phyloP scores from a whole-genome alignment of 2,113 vertebrate genomes.

The Ahaetulla prasina region DNA sequence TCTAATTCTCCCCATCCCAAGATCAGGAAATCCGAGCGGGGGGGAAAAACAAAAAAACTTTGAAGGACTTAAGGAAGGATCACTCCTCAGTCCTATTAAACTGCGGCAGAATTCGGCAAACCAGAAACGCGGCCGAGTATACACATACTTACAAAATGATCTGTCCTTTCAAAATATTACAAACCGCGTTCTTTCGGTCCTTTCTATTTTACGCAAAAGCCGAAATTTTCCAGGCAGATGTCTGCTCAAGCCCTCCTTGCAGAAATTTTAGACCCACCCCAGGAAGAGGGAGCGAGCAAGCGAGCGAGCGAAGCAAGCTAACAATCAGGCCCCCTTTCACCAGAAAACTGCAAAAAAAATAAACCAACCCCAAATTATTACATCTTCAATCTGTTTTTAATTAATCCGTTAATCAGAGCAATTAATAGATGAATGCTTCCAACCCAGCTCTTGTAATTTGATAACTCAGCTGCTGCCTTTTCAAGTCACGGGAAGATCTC shows the following conservation, averaged over 20 bases:
- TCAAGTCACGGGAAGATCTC: background rate
- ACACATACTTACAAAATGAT: background rate
- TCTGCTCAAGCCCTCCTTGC: background rate
- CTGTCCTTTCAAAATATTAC: background rate
- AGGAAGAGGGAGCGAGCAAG: background rate
- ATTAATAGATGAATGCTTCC: background rate
- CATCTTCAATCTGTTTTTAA: conserved; percentile 12
- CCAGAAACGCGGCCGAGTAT: background rate
- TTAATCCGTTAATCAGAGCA: conserved; percentile 12
- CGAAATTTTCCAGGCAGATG: no score
- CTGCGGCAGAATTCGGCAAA: background rate
- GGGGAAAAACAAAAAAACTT: background rate
- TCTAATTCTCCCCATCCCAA: background rate
- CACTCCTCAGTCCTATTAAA: background rate
- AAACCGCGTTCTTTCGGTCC: background rate
- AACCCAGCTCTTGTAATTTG: background rate
- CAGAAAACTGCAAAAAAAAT: background rate
- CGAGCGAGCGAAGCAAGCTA: background rate
- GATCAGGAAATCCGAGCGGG: background rate
- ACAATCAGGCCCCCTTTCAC: background rate
- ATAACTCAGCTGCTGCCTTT: background rate
- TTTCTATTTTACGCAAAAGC: background rate
- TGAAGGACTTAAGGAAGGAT: background rate
- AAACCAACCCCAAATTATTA: background rate
- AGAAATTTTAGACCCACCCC: background rate